phyloP scores from a whole-genome alignment of 2,113 vertebrate genomes.

The Chrysemys picta region DNA sequence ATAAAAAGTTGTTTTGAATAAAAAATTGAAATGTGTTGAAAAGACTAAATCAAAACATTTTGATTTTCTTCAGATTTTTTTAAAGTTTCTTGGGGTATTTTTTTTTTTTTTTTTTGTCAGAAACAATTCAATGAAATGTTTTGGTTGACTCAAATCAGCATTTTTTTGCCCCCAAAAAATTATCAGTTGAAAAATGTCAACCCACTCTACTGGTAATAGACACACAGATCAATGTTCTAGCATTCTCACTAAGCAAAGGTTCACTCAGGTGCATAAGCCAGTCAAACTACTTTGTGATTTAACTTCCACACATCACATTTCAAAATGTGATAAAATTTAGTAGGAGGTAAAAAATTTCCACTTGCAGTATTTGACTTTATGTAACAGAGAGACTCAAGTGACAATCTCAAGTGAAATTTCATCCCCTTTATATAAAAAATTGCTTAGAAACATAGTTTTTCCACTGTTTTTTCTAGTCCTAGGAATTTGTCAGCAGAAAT shows the following conservation, averaged over 20 bases:
- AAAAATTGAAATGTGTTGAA: neutral
- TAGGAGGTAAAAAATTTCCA: constrained; percentile 14
- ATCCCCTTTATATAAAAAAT: constrained; percentile 38
- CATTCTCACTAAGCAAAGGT: neutral
- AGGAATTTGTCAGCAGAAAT: constrained; percentile 24
- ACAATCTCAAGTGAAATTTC: neutral
- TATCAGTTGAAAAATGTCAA: neutral
- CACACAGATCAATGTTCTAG: neutral
- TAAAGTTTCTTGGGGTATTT: neutral
- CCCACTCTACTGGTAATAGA: neutral
- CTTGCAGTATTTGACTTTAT: neutral
- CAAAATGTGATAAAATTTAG: neutral
- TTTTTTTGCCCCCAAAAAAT: neutral
- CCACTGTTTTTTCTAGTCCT: constrained; percentile 33
- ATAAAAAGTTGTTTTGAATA: neutral
- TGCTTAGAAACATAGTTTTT: constrained; percentile 12
- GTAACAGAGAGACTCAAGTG: neutral
- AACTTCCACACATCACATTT: neutral
- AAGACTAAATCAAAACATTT: neutral
- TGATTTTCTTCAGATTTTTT: neutral
- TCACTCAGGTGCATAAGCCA: neutral
- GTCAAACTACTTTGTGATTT: neutral
- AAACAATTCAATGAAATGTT: neutral
- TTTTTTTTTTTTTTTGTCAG: neutral
- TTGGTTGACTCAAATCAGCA: neutral